These are phyloP conservation scores for Dyspetes luteomarginatus DNA, from an alignment of 2,888 invertebrate genomes.

Conservation along the genomic window DNA sequence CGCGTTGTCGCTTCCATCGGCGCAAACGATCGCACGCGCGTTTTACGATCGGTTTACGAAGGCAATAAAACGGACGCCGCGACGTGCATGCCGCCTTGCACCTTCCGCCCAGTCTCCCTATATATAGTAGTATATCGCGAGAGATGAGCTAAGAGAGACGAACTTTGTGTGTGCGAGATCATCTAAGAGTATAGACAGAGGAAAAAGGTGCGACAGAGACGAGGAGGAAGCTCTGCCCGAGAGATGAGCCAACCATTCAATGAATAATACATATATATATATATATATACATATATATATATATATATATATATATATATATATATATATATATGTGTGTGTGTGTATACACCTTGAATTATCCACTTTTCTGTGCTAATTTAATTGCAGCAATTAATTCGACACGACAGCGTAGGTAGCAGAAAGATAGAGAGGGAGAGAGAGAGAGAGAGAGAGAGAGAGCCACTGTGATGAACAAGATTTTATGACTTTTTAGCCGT, in stretches of 20 bases:
- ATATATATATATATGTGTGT: background rate
- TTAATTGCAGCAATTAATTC: constrained; percentile 63
- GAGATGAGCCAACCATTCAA: constrained; percentile 43
- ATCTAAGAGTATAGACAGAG: background rate
- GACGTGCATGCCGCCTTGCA: constrained; percentile 31
- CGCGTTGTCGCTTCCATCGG: constrained; percentile 65
- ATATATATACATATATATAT: background rate
- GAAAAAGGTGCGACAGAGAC: constrained; percentile 18
- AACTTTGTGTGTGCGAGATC: constrained; percentile 21
- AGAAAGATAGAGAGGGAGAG: background rate
- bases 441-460: background rate
- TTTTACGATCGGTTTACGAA: constrained; percentile 65
- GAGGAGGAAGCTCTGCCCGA: constrained; percentile 7
- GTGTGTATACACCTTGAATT: constrained; percentile 34
- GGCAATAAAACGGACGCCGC: constrained; percentile 65
- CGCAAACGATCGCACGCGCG: constrained; percentile 64
- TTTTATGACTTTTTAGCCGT: constrained; percentile 7
- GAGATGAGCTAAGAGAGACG: constrained; percentile 31
- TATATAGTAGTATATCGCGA: constrained; percentile 10
- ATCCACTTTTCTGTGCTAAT: constrained; percentile 65
- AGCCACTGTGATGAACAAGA: background rate
- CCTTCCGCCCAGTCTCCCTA: constrained; percentile 43
- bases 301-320: background rate
- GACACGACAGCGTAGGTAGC: constrained; percentile 42
- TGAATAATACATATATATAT: constrained; percentile 22